Evolutionary conservation across 2,888 invertebrate genomes (phyloP), one percentile per base, ranked within the genome.

Genomic region (Pseudeuparius sepicola): DNA sequence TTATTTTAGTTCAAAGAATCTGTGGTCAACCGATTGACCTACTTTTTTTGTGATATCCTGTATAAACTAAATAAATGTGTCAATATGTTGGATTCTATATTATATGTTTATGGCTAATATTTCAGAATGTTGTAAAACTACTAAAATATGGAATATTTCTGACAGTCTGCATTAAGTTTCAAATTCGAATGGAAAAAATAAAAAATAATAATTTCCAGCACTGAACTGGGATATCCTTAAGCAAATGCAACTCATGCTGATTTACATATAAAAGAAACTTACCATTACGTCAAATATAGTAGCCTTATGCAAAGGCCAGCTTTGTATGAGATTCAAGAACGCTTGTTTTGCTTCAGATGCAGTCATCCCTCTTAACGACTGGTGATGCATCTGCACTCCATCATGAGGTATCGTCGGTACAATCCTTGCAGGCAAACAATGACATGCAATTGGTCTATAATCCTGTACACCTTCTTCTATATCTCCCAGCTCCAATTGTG

Each of bases 251-350:
- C n/a, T 20, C 33, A 5, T 20, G 11, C 18, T 3, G 12, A 26
- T 3, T 33, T 7, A 20, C n/a, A 14, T 14, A 34, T 10, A 28
- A 28, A 18, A 26, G 23, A 16, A 27, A 59, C 70, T 68, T 56
- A 86, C 86, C 79, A 88, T 87, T 24, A 94, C 93, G 60, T 93
- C 92, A 59, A 89, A 94, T 53, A 94, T 85, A 29, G 90, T 90
- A 10, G 93, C 90, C 46, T 85, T 75, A 44, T 92, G 88, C 34
- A 94, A 69, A 16, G 90, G 90, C 93, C 93, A 94, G 44, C 86
- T 86, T 58, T 86, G 83, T 43, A 94, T 87, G 13, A 94, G 71
- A 56, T 92, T 90, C 33, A 94, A 72, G 58, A 94, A 92, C 5
- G 90, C 81, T 58, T 90, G 85, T 64, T 93, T 89, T 13, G 93